A percentile compares a stretch with the other conserved stretches of the same genome.
phyloP scores from a whole-genome alignment of 1,140 invertebrate genomes.

The Bombus consobrinus region DNA sequence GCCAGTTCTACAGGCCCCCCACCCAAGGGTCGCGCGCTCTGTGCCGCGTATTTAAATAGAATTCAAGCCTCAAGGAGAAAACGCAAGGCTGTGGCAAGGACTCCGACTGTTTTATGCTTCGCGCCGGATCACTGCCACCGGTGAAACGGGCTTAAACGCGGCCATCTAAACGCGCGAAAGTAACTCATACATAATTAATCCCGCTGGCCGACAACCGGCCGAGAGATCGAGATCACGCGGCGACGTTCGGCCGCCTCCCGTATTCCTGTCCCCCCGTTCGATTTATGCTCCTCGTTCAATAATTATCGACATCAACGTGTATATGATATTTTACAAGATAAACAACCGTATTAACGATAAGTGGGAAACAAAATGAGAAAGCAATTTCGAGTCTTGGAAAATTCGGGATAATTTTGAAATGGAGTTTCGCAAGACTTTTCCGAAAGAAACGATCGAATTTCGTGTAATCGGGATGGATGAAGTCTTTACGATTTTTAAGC shows the following conservation, averaged over 20 bases:
- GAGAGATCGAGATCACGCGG: slow-evolving; percentile 12
- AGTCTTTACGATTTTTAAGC: not conserved
- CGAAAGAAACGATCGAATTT: no score
- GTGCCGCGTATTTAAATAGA: slow-evolving; percentile 68
- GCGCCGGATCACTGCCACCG: slow-evolving; percentile 56
- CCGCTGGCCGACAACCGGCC: not conserved
- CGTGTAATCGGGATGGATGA: not conserved
- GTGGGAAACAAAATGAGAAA: no score
- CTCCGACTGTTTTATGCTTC: slow-evolving; percentile 61
- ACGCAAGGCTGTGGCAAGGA: slow-evolving; percentile 73
- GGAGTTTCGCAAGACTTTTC: no score
- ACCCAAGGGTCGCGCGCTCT: not conserved
- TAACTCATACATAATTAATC: slow-evolving; percentile 46
- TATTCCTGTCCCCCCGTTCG: not conserved
- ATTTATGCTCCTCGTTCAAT: not conserved
- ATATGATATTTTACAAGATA: not conserved
- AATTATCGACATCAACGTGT: not conserved
- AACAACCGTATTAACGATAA: no score
- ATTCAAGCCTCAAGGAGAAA: slow-evolving; percentile 66
- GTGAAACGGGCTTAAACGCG: not conserved
- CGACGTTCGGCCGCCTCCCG: not conserved
- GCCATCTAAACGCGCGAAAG: slow-evolving; percentile 48
- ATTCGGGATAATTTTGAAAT: no score
- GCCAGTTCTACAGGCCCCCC: slow-evolving; percentile 26
- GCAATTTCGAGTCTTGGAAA: no score